These are phyloP conservation scores for Solea solea DNA, from an alignment of 2,113 vertebrate species.

Conservation along the genomic window DNA sequence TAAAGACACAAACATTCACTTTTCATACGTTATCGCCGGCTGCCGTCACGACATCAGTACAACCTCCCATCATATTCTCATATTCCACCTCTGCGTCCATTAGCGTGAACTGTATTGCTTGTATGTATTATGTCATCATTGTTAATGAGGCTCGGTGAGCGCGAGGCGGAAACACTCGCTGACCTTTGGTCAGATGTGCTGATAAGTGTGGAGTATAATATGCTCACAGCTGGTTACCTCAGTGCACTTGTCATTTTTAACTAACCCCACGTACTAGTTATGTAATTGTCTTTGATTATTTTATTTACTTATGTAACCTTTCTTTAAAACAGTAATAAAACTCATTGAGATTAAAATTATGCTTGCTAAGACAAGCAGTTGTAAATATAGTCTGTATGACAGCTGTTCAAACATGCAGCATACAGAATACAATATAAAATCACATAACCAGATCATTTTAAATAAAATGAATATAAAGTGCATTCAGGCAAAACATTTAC, in stretches of 20 bases:
- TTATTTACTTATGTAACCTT: too few species aligned
- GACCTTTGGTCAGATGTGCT: constrained; percentile 12
- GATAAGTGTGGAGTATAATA: constrained; percentile 15
- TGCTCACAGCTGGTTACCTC: background rate
- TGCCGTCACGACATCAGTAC: constrained; percentile 4
- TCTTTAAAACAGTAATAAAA: too few species aligned
- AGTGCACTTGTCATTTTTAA: constrained; percentile 10
- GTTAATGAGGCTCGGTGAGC: constrained; percentile 8
- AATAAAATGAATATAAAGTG: too few species aligned
- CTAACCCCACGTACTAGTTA: constrained; percentile 14
- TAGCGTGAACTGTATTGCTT: background rate
- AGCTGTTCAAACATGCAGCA: too few species aligned
- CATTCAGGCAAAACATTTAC: too few species aligned
- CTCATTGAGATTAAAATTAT: too few species aligned
- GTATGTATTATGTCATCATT: constrained; percentile 12
- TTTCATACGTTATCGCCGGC: constrained; percentile 21
- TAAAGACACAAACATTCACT: constrained; percentile 19
- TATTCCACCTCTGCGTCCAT: constrained; percentile 15
- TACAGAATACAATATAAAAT: too few species aligned
- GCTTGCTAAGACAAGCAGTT: too few species aligned
- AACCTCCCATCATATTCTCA: constrained; percentile 5
- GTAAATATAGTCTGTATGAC: too few species aligned
- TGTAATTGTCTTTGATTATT: constrained; percentile 14
- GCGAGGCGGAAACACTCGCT: background rate
- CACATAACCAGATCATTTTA: too few species aligned